These are phyloP conservation scores for Coilia nasus DNA, from an alignment of 2,797 vertebrate genomes.

Conservation along the genomic window DNA sequence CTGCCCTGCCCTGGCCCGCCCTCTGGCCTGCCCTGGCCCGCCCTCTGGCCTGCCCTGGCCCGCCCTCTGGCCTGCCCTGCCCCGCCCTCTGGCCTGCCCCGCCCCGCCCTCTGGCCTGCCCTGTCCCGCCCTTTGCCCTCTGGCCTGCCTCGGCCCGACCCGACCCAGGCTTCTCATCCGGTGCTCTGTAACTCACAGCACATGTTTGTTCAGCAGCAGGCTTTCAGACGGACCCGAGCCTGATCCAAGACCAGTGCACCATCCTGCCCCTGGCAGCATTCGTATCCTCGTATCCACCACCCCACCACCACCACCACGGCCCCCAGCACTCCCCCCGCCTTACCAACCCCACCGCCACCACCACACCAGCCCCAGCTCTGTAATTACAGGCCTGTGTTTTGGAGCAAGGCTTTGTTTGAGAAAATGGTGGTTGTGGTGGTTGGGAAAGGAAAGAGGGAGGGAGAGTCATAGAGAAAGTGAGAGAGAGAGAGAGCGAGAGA, in stretches of 20 bases:
- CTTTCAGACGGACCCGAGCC: slow-evolving; percentile 50
- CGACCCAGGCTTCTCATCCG: slow-evolving; percentile 18
- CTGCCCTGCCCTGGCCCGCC: not conserved
- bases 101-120: slow-evolving; percentile 10
- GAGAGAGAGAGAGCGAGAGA: slow-evolving; percentile 44
- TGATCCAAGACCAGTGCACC: slow-evolving; percentile 73
- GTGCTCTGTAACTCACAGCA: slow-evolving; percentile 68
- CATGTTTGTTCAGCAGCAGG: slow-evolving; percentile 65
- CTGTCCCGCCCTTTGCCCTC: too few species aligned
- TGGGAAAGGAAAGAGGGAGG: slow-evolving; percentile 45
- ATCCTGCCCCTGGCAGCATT: slow-evolving; percentile 55
- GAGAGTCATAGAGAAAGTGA: slow-evolving; percentile 44
- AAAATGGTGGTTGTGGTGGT: slow-evolving; percentile 41
- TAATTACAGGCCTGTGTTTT: slow-evolving; percentile 62
- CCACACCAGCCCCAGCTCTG: slow-evolving; percentile 24
- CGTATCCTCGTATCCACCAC: slow-evolving; percentile 13
- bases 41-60: slow-evolving; percentile 40
- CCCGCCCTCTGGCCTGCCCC: slow-evolving; percentile 27
- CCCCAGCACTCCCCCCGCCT: too few species aligned
- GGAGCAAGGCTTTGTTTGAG: slow-evolving; percentile 57
- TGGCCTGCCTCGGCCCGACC: not conserved
- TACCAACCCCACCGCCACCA: not conserved
- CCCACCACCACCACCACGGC: too few species aligned
- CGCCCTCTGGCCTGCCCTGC: too few species aligned
- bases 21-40: not conserved